Conservation (phyloP, 2,797 vertebrate genomes). For the Eulemur coronatus region DNA sequence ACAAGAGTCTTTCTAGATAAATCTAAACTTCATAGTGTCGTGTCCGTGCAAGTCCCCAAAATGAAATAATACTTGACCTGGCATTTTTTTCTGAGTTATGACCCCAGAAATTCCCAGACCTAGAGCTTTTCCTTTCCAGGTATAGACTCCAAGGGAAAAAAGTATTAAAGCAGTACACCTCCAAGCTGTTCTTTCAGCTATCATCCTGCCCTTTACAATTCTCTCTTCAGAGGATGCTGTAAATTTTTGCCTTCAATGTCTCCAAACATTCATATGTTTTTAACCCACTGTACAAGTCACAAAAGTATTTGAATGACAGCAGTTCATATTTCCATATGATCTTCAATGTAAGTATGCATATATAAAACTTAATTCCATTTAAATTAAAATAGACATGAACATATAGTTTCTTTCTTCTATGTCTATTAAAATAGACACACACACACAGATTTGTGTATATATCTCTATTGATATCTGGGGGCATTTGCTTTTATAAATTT, state of each 20-base stretch:
- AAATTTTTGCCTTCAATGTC: background rate
- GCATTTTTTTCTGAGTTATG: background rate
- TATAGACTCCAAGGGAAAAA: background rate
- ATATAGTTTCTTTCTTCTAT: background rate
- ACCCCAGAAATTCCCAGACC: background rate
- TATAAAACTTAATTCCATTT: background rate
- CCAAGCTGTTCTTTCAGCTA: background rate
- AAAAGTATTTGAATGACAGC: background rate
- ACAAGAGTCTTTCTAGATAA: background rate
- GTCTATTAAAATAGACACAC: background rate
- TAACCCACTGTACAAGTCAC: background rate
- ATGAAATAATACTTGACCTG: background rate
- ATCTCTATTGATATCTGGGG: background rate
- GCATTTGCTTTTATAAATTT: background rate
- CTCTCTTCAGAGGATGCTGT: background rate
- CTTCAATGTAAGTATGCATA: background rate
- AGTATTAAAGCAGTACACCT: background rate
- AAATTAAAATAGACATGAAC: background rate
- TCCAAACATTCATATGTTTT: background rate
- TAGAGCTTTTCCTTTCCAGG: background rate
- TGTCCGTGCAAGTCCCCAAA: background rate
- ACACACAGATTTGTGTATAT: background rate
- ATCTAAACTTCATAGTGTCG: background rate
- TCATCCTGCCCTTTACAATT: background rate
- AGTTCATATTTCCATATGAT: background rate